Base-by-base conservation (phyloP, 2,113 vertebrate species). In the Murina feae region DNA sequence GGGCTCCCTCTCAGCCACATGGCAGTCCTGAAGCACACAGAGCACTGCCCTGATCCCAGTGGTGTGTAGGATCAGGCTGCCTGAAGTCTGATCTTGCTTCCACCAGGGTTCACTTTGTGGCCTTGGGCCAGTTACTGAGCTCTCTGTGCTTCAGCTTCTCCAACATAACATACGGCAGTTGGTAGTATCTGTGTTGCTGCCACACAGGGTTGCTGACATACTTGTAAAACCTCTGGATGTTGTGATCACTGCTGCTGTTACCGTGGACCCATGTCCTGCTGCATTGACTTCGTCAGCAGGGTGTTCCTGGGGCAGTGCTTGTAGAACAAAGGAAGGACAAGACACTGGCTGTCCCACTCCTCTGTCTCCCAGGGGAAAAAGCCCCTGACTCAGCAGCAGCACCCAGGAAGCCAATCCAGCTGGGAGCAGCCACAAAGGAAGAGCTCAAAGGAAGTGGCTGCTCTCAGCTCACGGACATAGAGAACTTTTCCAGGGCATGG, bases 311-410 rank as follows among this genome's bases (percentile, higher is more conserved):
- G 58, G 18, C 10, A 13, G 1, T 69, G 18, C 44, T 93, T 28
- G 2, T 23, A 37, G 44, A 60, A 93, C 7, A 8, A 89, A 80
- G 60, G 86, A 76, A 87, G 49, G 76, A 25, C 66, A 84, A 68
- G 49, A 16, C 47, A 32, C 75, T 39, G 58, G 14, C 39, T 44
- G 35, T 65, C 71, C 80, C 71, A 68, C 42, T 89, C 65, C 4
- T 12, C 80, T 78, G 21, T 63, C 53, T 95, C 93, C 79, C 1
- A 47, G 53, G 37, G 17, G 35, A 75, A 63, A 80, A 83, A 49
- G 35, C 39, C 37, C n/a, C 91, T 86, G 81, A 95, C 71, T 93
- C 90, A 94, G 93, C 85, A 91, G 35, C 53, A 68, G 68, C 42
- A 30, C 66, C 65, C 89, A 80, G 91, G 80, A 91, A 84, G 39